phyloP scores from a whole-genome alignment of 2,888 invertebrate genomes.

The Anthophora plumipes region DNA sequence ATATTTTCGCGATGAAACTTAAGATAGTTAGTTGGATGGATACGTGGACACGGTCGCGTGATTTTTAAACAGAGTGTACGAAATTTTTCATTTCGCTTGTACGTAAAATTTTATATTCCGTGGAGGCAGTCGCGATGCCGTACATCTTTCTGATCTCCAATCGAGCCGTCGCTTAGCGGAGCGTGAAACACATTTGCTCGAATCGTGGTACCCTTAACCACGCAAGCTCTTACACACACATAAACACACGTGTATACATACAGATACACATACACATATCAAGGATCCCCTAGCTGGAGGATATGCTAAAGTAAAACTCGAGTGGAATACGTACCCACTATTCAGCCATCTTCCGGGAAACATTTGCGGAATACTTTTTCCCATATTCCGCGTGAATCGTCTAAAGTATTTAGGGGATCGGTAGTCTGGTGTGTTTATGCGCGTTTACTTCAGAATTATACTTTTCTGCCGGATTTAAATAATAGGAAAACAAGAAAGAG shows the following conservation, averaged over 20 bases:
- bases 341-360: constrained; percentile 45
- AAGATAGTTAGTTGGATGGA: not conserved
- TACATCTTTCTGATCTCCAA: constrained; percentile 82
- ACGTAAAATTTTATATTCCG: constrained; percentile 72
- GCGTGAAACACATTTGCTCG: constrained; percentile 83
- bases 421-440: not conserved
- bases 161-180: constrained; percentile 83
- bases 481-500: too few species aligned
- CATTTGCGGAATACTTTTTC: constrained; percentile 45
- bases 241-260: not conserved
- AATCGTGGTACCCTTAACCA: constrained; percentile 77
- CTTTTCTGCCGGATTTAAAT: not conserved
- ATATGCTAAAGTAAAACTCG: constrained; percentile 61
- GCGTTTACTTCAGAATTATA: not conserved
- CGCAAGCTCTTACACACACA: constrained; percentile 71
- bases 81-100: constrained; percentile 73
- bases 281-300: not conserved
- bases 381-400: constrained; percentile 30
- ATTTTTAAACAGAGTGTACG: constrained; percentile 50
- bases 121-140: constrained; percentile 65
- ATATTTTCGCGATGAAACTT: not conserved
- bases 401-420: constrained; percentile 25
- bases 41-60: not conserved
- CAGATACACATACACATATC: too few species aligned
- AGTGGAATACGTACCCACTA: constrained; percentile 48